Evolutionary conservation across 1,140 invertebrate species (phyloP).

Genomic region (Gryllus bimaculatus): DNA sequence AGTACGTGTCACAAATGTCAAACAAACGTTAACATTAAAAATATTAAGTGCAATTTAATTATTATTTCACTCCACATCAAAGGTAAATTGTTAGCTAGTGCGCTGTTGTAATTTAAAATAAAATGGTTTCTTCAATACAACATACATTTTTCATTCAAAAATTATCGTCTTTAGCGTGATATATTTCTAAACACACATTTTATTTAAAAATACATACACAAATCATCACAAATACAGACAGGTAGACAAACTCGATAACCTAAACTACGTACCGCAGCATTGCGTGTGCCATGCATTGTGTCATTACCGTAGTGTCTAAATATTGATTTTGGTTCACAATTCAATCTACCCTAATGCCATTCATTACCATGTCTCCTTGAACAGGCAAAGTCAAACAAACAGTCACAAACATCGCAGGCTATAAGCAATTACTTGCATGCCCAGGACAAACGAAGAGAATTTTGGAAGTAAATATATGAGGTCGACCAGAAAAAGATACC

Average conservation of each 20-base stretch:
- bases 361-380: neutral
- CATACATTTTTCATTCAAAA: too few species aligned
- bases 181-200: neutral
- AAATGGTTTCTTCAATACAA: too few species aligned
- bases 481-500: conserved; percentile 39
- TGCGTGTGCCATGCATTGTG: neutral
- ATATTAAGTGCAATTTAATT: too few species aligned
- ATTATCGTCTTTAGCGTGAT: too few species aligned
- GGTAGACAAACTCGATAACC: too few species aligned
- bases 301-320: neutral
- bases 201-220: neutral
- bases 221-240: neutral
- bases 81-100: too few species aligned
- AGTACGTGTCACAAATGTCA: too few species aligned
- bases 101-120: too few species aligned
- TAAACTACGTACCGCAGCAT: neutral
- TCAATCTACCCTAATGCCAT: neutral
- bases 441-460: neutral
- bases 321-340: neutral
- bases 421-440: neutral
- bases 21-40: too few species aligned
- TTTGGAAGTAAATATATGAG: neutral
- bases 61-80: too few species aligned
- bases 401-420: neutral
- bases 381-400: neutral